Evolutionary conservation across 2,113 vertebrate species (phyloP).

Genomic region (Varanus komodoensis): DNA sequence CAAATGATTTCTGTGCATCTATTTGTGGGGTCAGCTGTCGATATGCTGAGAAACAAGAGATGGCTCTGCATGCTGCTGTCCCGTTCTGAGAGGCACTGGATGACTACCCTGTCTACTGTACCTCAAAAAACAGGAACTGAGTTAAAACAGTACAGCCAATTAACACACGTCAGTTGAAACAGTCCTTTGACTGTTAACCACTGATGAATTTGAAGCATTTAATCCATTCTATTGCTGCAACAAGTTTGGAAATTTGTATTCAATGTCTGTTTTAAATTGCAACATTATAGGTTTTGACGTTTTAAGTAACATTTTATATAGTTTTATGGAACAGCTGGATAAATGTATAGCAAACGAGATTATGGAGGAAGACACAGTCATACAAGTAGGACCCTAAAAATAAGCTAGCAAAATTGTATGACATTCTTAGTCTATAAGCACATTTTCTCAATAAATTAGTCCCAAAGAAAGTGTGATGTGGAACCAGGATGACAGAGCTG

Average conservation of each 20-base stretch:
- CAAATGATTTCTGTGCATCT: background rate
- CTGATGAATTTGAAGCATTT: background rate
- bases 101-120: background rate
- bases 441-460: slow-evolving; percentile 22
- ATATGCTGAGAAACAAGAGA: background rate
- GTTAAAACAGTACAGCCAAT: background rate
- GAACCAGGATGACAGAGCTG: slow-evolving; percentile 1
- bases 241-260: background rate
- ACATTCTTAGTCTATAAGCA: background rate
- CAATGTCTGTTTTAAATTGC: background rate
- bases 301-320: background rate
- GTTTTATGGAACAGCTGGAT: background rate
- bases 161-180: background rate
- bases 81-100: background rate
- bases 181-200: background rate
- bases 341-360: background rate
- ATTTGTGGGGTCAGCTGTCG: background rate
- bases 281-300: background rate
- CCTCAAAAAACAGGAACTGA: too few species aligned
- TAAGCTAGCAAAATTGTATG: background rate
- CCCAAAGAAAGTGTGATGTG: background rate
- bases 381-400: background rate
- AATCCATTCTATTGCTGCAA: background rate
- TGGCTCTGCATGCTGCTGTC: background rate
- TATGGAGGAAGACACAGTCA: background rate